Evolutionary conservation across 1,140 invertebrate species (phyloP), one percentile per base, ranked within the genome.

Genomic region (Pachyrhynchus sulphureomaculatus): DNA sequence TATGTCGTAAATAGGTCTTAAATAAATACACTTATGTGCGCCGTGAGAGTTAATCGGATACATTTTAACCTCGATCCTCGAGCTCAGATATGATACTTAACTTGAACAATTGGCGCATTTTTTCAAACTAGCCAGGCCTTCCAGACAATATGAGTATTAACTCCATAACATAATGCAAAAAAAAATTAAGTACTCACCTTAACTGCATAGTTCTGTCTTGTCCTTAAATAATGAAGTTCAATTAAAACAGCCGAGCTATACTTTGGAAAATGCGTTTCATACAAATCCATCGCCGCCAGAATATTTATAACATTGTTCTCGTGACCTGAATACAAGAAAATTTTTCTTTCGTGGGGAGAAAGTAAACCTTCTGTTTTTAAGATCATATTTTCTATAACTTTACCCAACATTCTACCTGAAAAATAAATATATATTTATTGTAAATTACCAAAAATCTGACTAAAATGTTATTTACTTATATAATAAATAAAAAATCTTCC

Each of bases 241-340:
- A 78, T 13, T 36, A 78, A 65, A 8, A 77, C 61, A 4, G 72
- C 72, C 20, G 76, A 69, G 5, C 75, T 73, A 58, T 77, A 79
- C 12, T 72, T 67, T 3, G 77, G 78, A 55, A 76, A 69, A 39
- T 74, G 72, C 2, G 69, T 62, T 42, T 86, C 76, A 69, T 83
- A 91, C 0, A 87, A 79, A 5, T 80, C 79, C 12, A 89, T 29
- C 18, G 63, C 62, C 6, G 63, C 75, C 61, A 91, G 77, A 6
- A 90, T 63, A 12, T 82, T 82, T 0, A 84, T 81, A 2, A 91
- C 76, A 21, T 86, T 89, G 41, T 84, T 85, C 70, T 91, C 89
- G 70, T 91, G 88, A 6, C 79, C 84, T 2, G 84, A 84, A 68
- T 83, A 86, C 26, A 86, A 58, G 39, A 78, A 78, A 12, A 69